phyloP scores from a whole-genome alignment of 35 echinoderm and acorn worm genomes.

The Stichopus chloronotus region DNA sequence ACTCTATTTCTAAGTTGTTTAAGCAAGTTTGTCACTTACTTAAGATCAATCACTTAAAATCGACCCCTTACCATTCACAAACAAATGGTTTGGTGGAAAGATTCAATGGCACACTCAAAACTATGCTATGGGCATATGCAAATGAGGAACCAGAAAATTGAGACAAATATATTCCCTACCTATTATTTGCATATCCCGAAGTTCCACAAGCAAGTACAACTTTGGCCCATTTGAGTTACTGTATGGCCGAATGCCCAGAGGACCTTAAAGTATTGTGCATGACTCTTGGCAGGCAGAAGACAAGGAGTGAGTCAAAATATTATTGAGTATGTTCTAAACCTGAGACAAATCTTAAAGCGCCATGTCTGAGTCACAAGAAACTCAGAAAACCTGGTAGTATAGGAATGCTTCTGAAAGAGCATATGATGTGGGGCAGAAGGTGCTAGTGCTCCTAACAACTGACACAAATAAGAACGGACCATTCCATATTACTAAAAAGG shows the following conservation, averaged over 20 bases:
- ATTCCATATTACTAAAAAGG: constrained; percentile 23
- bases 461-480: constrained; percentile 65
- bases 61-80: constrained; percentile 42
- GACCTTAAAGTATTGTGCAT: not conserved
- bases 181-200: constrained; percentile 24
- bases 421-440: constrained; percentile 30
- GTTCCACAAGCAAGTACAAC: constrained; percentile 32
- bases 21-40: not conserved
- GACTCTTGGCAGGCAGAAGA: not conserved
- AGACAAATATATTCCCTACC: constrained; percentile 41
- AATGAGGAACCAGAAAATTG: constrained; percentile 34
- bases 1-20: constrained; percentile 12
- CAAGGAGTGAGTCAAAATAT: not conserved
- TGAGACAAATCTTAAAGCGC: constrained; percentile 14
- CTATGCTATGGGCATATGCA: constrained; percentile 24
- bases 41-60: not conserved
- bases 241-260: not conserved
- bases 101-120: constrained; percentile 50
- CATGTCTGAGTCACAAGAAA: not conserved
- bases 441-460: constrained; percentile 37
- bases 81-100: constrained; percentile 21
- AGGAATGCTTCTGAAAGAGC: constrained; percentile 5
- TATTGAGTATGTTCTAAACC: constrained; percentile 34
- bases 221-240: constrained; percentile 25
- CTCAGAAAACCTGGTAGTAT: constrained; percentile 60